Evolutionary conservation across 1,140 invertebrate species (phyloP).

Genomic region (Drosophila ercepeae): DNA sequence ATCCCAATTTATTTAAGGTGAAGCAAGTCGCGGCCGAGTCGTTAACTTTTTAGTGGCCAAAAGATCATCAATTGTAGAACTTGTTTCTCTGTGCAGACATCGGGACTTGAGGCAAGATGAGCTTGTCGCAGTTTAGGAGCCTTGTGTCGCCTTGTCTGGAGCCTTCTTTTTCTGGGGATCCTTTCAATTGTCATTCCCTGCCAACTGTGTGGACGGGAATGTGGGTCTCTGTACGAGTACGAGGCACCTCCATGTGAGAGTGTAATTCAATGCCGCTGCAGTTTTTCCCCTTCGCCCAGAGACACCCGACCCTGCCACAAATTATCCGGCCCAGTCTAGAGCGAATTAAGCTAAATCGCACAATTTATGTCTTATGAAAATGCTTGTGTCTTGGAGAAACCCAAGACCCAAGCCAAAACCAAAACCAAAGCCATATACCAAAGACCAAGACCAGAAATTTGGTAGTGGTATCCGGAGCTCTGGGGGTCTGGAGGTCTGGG

Average conservation of each 20-base stretch:
- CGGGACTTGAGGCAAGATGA: conserved; percentile 60
- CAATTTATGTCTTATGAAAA: conserved; percentile 81
- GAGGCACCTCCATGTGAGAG: conserved; percentile 31
- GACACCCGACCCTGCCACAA: conserved; percentile 51
- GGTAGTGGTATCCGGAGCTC: not conserved
- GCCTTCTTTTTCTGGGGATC: conserved; percentile 5
- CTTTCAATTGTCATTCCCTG: not conserved
- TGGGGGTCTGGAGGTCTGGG: too few species aligned
- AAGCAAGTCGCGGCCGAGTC: not conserved
- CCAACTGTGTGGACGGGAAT: conserved; percentile 6
- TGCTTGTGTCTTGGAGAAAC: conserved; percentile 32
- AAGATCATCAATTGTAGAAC: not conserved
- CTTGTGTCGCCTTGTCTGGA: conserved; percentile 51
- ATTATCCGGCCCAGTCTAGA: conserved; percentile 71
- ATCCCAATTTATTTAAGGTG: not conserved
- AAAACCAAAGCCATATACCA: conserved; percentile 11
- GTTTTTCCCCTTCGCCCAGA: conserved; percentile 24
- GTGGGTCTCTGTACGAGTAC: not conserved
- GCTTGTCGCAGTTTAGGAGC: conserved; percentile 53
- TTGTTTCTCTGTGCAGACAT: not conserved
- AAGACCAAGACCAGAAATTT: not conserved
- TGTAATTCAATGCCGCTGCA: conserved; percentile 76
- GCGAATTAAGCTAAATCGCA: conserved; percentile 78
- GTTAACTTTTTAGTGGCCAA: not conserved
- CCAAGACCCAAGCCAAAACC: conserved; percentile 7